Percentiles rank a stretch among this genome's conserved stretches.
Evolutionary conservation across 2,797 vertebrate species (phyloP).

Genomic region (Micromesistius poutassou): DNA sequence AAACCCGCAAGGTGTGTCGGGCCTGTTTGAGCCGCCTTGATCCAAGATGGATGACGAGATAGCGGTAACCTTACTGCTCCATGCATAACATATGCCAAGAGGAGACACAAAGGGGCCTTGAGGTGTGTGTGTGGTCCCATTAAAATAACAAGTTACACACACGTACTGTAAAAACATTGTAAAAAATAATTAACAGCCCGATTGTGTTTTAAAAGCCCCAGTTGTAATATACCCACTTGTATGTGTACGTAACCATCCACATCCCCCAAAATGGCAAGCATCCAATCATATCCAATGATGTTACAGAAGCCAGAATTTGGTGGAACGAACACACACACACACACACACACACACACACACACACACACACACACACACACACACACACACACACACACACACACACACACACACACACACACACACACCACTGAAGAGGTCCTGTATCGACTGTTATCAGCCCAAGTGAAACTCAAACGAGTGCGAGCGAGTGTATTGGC

Average conservation of each 20-base stretch:
- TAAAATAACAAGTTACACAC: not conserved
- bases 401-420: too few relatives aligned
- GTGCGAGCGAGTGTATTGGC: not conserved
- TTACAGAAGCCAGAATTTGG: not conserved
- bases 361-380: not conserved
- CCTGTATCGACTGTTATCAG: too few relatives aligned
- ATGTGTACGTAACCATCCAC: not conserved
- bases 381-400: too few relatives aligned
- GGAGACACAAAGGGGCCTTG: not conserved
- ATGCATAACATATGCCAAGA: slow-evolving; percentile 10
- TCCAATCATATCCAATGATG: not conserved
- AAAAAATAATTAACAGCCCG: not conserved
- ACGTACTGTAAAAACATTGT: not conserved
- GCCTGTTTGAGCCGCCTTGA: not conserved
- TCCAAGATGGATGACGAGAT: not conserved
- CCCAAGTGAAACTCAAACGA: not conserved
- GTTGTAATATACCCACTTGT: not conserved
- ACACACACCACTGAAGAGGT: too few relatives aligned
- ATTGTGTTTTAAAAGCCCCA: not conserved
- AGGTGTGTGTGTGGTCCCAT: slow-evolving; percentile 2
- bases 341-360: too few relatives aligned
- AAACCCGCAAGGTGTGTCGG: not conserved
- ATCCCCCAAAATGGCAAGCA: not conserved
- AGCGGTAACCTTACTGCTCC: not conserved
- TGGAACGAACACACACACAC: too few relatives aligned